A percentile compares a stretch with the other conserved stretches of the same genome.
phyloP scores from a whole-genome alignment of 2,797 vertebrate genomes.

The Poecilia velifera region DNA sequence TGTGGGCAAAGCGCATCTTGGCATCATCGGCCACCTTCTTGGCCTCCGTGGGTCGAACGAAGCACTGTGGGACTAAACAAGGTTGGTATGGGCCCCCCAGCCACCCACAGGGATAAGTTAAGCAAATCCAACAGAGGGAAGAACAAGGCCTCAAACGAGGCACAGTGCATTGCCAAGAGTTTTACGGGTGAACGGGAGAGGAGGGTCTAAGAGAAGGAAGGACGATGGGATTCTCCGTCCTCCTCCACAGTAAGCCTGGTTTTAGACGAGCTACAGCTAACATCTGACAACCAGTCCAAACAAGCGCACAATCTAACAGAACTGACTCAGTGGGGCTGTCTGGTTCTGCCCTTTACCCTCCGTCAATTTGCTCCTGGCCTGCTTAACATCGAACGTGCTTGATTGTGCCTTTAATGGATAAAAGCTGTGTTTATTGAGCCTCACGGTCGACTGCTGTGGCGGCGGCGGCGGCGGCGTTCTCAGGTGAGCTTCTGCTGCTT shows the following conservation, averaged over 20 bases:
- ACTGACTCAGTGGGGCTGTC: conserved; percentile 67
- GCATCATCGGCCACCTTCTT: conserved; percentile 98
- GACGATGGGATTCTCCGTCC: conserved; percentile 76
- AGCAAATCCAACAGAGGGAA: conserved; percentile 92
- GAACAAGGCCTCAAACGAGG: conserved; percentile 93
- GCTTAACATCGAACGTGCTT: conserved; percentile 52
- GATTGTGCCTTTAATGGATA: conserved; percentile 66
- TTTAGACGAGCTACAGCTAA: conserved; percentile 21
- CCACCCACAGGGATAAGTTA: conserved; percentile 99
- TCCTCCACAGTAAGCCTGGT: conserved; percentile 50
- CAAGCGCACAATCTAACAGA: conserved; percentile 82
- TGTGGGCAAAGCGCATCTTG: conserved; percentile 99
- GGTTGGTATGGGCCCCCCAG: conserved; percentile 99
- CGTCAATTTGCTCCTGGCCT: conserved; percentile 43
- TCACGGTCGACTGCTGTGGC: conserved; percentile 49
- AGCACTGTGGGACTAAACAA: conserved; percentile 99
- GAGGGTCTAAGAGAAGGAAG: conserved; percentile 78
- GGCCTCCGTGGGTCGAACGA: conserved; percentile 98
- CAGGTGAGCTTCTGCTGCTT: conserved; percentile 62
- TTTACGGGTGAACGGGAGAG: conserved; percentile 74
- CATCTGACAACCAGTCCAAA: conserved; percentile 16
- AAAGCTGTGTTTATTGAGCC: conserved; percentile 65
- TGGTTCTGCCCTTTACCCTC: conserved; percentile 30
- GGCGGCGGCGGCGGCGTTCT: conserved; percentile 48
- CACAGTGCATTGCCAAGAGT: conserved; percentile 91